Evolutionary conservation across 2,888 invertebrate species (phyloP).

Genomic region (Selenia dentaria): DNA sequence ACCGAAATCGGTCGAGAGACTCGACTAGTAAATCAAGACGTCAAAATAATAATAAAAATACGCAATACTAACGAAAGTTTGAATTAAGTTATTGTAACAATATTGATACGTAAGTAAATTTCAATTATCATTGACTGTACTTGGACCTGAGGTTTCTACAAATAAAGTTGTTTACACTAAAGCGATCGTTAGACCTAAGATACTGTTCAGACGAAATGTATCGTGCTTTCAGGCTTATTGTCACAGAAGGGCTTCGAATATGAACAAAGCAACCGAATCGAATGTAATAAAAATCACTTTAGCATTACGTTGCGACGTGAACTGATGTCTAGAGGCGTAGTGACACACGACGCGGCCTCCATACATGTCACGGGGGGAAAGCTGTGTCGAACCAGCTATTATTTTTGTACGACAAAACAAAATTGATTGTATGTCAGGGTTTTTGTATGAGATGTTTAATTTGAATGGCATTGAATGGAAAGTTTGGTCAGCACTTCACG

Average conservation of each 20-base stretch:
- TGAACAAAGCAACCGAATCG: constrained; percentile 81
- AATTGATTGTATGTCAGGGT: constrained; percentile 62
- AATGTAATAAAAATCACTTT: constrained; percentile 83
- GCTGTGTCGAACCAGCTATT: constrained; percentile 71
- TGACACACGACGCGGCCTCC: constrained; percentile 78
- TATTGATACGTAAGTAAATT: too few species aligned
- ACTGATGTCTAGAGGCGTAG: constrained; percentile 79
- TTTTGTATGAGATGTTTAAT: constrained; percentile 27
- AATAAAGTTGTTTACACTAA: too few species aligned
- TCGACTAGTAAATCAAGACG: too few species aligned
- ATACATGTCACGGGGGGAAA: constrained; percentile 75
- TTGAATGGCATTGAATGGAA: constrained; percentile 13
- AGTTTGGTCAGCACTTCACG: neutral
- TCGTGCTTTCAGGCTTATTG: constrained; percentile 43
- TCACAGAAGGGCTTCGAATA: constrained; percentile 61
- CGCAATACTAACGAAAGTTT: too few species aligned
- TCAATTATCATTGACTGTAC: too few species aligned
- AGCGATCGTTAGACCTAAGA: constrained; percentile 1
- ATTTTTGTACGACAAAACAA: constrained; percentile 78
- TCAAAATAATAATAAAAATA: too few species aligned
- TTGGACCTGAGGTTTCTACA: too few species aligned
- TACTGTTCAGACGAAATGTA: constrained; percentile 17
- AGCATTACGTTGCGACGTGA: constrained; percentile 74
- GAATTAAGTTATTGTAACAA: too few species aligned
- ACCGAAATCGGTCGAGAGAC: too few species aligned